Evolutionary conservation across 2,888 invertebrate genomes (phyloP), one percentile per base, ranked within the genome.

Genomic region (Eledona agricola): DNA sequence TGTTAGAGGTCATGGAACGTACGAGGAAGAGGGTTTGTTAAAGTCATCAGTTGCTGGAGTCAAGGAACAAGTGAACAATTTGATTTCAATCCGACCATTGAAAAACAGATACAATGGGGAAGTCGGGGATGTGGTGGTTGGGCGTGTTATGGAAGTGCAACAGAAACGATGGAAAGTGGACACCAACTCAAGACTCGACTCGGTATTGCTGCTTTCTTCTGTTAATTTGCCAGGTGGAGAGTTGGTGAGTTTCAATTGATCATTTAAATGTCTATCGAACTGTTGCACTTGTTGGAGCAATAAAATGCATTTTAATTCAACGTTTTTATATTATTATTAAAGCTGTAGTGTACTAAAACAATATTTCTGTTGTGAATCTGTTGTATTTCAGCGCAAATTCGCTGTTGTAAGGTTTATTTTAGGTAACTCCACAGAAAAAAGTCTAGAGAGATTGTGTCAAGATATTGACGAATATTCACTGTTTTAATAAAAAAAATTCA

Each of bases 211-310:
- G 54, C 77, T 99, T 9, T 93, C 96, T 0, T 91, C 96, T 17
- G 96, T 99, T 1, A 97, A 98, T 80, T 81, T 99, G 56, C 98
- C 98, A n/a, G 97, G 97, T 15, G 93, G 93, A 43, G 98, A 98
- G 81, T 78, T 97, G 82, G 91, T 92, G 79, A 73, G 76, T 49
- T 22, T 28, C 12, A 7, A 26, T 22, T 4, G 9, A 4, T 7
- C 2, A 12, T 1, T 12, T 7, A 15, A 12, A 13, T 10, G 11
- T 2, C 10, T 2, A 12, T 12, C 6, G 1, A 10, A 12, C 4
- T 43, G 17, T 16, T 12, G 10, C 20, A 7, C 28, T 26, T 40
- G 38, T 10, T 32, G 12, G n/a, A n/a, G n/a, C n/a, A n/a, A n/a
- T n/a, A n/a, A n/a, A n/a, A n/a, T n/a, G n/a, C n/a, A n/a, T n/a